phyloP scores from a whole-genome alignment of 1,140 invertebrate species.

The Neodiprion virginianus region DNA sequence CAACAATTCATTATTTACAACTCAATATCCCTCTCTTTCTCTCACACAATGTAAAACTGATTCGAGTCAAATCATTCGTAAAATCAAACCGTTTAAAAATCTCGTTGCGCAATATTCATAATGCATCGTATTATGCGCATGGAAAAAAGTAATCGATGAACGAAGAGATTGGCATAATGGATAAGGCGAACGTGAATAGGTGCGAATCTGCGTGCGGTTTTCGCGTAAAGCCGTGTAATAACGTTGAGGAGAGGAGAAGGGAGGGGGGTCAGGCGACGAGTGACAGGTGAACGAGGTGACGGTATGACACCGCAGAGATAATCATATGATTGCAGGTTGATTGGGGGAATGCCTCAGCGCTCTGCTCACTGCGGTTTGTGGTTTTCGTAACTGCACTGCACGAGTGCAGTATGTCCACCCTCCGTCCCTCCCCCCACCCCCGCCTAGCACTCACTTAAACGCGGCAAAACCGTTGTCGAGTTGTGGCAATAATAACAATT shows the following conservation, averaged over 20 bases:
- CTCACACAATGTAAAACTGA: too few species aligned
- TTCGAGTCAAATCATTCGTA: too few species aligned
- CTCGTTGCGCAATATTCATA: too few species aligned
- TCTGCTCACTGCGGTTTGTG: slow-evolving; percentile 52
- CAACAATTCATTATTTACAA: too few species aligned
- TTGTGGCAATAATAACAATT: too few species aligned
- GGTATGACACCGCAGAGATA: slow-evolving; percentile 58
- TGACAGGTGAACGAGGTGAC: slow-evolving; percentile 55
- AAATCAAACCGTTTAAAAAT: too few species aligned
- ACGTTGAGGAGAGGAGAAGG: not conserved
- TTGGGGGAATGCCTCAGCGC: slow-evolving; percentile 42
- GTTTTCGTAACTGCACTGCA: slow-evolving; percentile 44
- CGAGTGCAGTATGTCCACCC: slow-evolving; percentile 19
- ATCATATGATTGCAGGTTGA: slow-evolving; percentile 61
- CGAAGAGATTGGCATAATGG: not conserved
- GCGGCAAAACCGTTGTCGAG: not conserved
- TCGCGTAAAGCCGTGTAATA: not conserved
- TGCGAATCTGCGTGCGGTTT: not conserved
- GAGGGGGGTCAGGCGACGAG: slow-evolving; percentile 39
- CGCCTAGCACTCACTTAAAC: not conserved
- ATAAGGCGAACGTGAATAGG: not conserved
- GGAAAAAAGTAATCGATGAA: too few species aligned
- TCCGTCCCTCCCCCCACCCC: slow-evolving; percentile 28
- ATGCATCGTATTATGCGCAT: too few species aligned
- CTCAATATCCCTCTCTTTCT: too few species aligned